Conservation (phyloP, 2,797 vertebrate species). For the Megaceryle alcyon region DNA sequence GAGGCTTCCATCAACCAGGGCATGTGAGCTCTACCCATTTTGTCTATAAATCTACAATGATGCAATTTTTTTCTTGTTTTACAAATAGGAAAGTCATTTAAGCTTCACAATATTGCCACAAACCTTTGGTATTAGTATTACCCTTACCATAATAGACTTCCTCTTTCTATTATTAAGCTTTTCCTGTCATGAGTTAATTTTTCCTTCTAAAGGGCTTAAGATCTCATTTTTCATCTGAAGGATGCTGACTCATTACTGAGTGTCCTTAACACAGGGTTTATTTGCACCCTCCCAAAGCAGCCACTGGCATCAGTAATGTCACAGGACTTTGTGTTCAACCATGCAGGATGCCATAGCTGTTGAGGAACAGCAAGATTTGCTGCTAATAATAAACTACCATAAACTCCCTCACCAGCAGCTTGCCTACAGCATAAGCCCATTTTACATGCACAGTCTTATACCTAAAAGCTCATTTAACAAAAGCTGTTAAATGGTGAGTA, state of each 20-base stretch:
- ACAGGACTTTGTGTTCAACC: background rate
- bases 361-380: background rate
- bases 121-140: background rate
- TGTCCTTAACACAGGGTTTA: conserved; percentile 1
- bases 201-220: background rate
- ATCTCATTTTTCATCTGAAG: background rate
- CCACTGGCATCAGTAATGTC: background rate
- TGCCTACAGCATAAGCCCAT: background rate
- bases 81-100: background rate
- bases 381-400: background rate
- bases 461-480: background rate
- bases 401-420: background rate
- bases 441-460: background rate
- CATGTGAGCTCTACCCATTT: background rate
- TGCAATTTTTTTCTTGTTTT: background rate
- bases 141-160: background rate
- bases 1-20: background rate
- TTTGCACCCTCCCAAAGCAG: background rate
- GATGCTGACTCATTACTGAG: background rate
- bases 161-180: background rate
- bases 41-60: background rate
- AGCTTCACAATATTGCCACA: background rate
- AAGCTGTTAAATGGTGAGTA: background rate
- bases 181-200: conserved; percentile 11
- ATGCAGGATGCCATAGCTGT: background rate